phyloP scores from a whole-genome alignment of 2,888 invertebrate genomes.

The Geotrupes spiniger region DNA sequence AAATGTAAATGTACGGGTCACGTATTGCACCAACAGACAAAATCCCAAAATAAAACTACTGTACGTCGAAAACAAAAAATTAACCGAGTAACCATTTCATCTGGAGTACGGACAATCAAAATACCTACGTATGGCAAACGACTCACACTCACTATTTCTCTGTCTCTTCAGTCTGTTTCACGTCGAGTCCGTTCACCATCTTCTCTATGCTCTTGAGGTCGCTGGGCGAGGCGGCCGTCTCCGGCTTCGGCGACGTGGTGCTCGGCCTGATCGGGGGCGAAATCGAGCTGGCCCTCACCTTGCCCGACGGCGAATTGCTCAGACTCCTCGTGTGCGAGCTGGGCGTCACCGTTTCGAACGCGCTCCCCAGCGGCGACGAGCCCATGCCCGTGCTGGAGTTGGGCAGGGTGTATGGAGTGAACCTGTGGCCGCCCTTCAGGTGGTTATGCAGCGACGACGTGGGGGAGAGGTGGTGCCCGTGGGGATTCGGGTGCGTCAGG shows the following conservation, averaged over 20 bases:
- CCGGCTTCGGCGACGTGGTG: constrained; percentile 55
- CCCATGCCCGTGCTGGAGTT: constrained; percentile 53
- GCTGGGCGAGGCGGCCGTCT: constrained; percentile 63
- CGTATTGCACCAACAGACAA: too few relatives aligned
- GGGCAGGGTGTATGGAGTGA: constrained; percentile 86
- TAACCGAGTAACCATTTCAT: constrained; percentile 4
- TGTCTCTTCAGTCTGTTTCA: constrained; percentile 58
- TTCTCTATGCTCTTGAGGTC: constrained; percentile 96
- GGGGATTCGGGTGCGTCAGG: constrained; percentile 60
- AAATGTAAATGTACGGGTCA: too few relatives aligned
- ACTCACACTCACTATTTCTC: constrained; percentile 42
- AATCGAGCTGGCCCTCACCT: constrained; percentile 48
- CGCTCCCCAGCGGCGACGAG: constrained; percentile 69
- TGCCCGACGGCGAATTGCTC: constrained; percentile 59
- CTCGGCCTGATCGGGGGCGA: constrained; percentile 59
- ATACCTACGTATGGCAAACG: constrained; percentile 1
- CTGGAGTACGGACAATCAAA: constrained; percentile 8
- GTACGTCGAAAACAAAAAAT: constrained; percentile 1
- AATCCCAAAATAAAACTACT: too few relatives aligned
- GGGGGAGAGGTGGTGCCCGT: constrained; percentile 49
- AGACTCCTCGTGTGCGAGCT: constrained; percentile 65
- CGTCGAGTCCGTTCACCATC: constrained; percentile 94
- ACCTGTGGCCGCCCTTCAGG: constrained; percentile 73
- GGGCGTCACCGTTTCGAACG: constrained; percentile 87
- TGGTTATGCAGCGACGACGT: constrained; percentile 66